Evolutionary conservation across 2,113 vertebrate species (phyloP), one percentile per base, ranked within the genome.

Genomic region (Synchiropus splendidus): DNA sequence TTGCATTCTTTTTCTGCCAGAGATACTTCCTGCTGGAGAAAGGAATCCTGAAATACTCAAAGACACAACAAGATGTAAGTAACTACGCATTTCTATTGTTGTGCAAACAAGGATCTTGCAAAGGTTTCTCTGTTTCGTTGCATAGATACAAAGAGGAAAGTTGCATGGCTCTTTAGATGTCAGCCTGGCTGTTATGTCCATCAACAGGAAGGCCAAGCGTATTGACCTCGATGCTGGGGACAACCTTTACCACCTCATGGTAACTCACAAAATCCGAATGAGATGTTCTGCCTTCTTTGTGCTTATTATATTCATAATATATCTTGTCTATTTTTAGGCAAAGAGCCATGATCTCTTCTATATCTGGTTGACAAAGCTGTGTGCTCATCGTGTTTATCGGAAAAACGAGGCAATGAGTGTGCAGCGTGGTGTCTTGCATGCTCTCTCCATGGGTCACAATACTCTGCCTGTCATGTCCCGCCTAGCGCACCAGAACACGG

Each of bases 161-260:
- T 77, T 91, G 14, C 92, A 90, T 0, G 94, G 91, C 0, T 85
- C 90, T 42, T 81, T 97, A 10, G 87, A 97, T 0, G 67, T 97
- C 75, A 88, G 92, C 13, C 64, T 88, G 6, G 89, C 92, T 0
- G 92, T 96, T 55, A 89, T 97, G 91, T 94, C 92, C 10, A 60
- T 97, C 71, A 97, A 97, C 71, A 92, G 88, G 75, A 94, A 92
- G 67, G 86, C 91, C 0, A 89, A 89, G 50, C 84, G 92, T 33
- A 88, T 97, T 0, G 92, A 97, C 61, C 83, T 97, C 59, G 94
- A 97, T 48, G 87, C 89, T 0, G 94, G 92, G 61, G 86, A 94
- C 66, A 90, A 86, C 70, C 85, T 97, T 38, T 94, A 92, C 65
- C 94, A 97, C 75, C 79, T 97, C 44, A 95, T 93, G 91, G 94